phyloP scores from a whole-genome alignment of 2,797 vertebrate genomes.

The Pseudomugil tenellus region DNA sequence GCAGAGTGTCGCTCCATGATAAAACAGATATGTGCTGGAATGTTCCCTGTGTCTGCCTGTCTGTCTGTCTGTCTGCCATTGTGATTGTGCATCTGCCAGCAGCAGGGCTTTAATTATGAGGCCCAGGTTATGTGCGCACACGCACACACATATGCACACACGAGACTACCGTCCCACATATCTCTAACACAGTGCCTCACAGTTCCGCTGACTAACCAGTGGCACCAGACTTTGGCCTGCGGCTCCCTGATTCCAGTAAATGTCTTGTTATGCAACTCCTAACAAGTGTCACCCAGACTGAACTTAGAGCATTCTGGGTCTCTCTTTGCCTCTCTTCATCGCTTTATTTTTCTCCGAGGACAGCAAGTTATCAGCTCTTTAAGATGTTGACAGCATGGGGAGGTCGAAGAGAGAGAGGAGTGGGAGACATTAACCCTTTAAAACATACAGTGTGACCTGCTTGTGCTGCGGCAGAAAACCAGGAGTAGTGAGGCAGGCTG shows the following conservation, averaged over 20 bases:
- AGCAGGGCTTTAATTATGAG: constrained; percentile 80
- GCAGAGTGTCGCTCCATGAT: constrained; percentile 34
- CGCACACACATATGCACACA: constrained; percentile 36
- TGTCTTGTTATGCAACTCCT: constrained; percentile 83
- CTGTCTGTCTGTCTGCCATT: constrained; percentile 69
- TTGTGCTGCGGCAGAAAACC: constrained; percentile 49
- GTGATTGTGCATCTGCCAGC: constrained; percentile 74
- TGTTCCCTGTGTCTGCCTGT: constrained; percentile 63
- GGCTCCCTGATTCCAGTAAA: constrained; percentile 85
- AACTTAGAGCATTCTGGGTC: constrained; percentile 66
- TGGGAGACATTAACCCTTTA: constrained; percentile 30
- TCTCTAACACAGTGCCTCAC: constrained; percentile 72
- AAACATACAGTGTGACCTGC: constrained; percentile 48
- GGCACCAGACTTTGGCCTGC: constrained; percentile 85
- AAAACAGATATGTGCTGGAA: constrained; percentile 69
- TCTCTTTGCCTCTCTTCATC: constrained; percentile 29
- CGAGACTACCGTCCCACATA: constrained; percentile 65
- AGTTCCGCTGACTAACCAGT: constrained; percentile 84
- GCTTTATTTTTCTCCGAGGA: constrained; percentile 35
- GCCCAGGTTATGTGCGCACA: constrained; percentile 65
- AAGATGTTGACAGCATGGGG: not conserved
- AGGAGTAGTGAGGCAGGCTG: constrained; percentile 50
- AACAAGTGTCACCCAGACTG: constrained; percentile 83
- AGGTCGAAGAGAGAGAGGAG: too few species aligned
- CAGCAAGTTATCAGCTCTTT: constrained; percentile 30